Evolutionary conservation across 2,888 invertebrate genomes (phyloP), one percentile per base, ranked within the genome.

Genomic region (Oxyscelio sp.): DNA sequence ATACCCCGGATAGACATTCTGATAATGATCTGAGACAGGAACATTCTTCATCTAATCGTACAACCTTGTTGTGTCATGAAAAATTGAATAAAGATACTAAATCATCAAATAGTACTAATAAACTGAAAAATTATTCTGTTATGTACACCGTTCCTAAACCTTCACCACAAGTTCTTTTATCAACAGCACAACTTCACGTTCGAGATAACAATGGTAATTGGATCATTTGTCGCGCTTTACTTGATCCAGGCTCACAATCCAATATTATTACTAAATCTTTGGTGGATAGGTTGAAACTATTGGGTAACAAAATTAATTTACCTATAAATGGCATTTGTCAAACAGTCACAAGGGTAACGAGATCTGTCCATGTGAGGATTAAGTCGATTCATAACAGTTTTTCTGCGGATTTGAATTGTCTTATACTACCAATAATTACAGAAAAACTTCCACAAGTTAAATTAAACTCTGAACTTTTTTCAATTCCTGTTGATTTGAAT

Each of bases 161-260:
- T 17, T 19, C 22, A 9, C 27, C 19, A 4, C 79, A 85, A 17
- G 54, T 85, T 0, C 34, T 88, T 19, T 40, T 87, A 70, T 85
- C 80, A 19, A 88, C 85, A 8, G 88, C 89, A 38, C 73, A 71
- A 45, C 74, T 87, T 17, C 13, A 78, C 3, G 63, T 89, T 27
- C 50, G 74, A 27, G 85, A 85, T 43, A 61, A 43, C 4, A 24
- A 68, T 27, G 85, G 83, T 6, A 61, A 68, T 43, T 58, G 50
- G 8, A 61, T 71, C 4, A 40, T 9, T 15, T 82, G 80, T 27
- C 63, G 86, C 6, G 83, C 78, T 3, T 70, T 87, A 4, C 22
- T 87, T 6, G 85, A 87, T 66, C 66, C 75, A 13, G 84, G 86
- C 2, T 87, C 86, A 3, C 87, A 87, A 52, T 77, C 84, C 2